Base-by-base conservation (phyloP, 2,888 invertebrate species). In the Xylota segnis region DNA sequence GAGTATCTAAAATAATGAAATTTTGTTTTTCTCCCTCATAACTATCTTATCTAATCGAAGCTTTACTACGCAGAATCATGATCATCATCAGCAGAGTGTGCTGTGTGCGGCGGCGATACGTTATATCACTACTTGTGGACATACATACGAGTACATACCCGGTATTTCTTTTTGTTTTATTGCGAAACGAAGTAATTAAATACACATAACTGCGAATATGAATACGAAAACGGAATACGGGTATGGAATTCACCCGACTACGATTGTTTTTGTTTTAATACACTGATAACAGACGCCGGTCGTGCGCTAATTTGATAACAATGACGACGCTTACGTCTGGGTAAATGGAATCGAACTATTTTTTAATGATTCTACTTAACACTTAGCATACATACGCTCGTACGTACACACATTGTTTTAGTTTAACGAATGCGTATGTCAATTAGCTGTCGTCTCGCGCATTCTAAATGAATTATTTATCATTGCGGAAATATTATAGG, bases 251-350 rank as follows among this genome's bases (percentile, higher is more conserved):
- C 34, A n/a, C 1, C 45, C 27, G 58, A n/a, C 14, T 27, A 50
- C 58, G 52, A 27, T 34, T 63, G 56, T 40, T 56, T 68, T 70
- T 59, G 23, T 66, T 78, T 43, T 52, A 74, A 32, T 43, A n/a
- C 23, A 23, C 72, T 86, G 86, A 86, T 86, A 82, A 86, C 61
- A 72, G 72, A 76, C 72, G 86, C 82, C 86, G 82, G 82, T 82
- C 72, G 86, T 82, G 76, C 66, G 76, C 86, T 86, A 86, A 86
- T 86, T 86, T 77, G 82, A 86, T 86, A 82, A 72, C 74, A 77
- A 77, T 86, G 82, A 86, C 76, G 82, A 86, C 76, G 72, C 59
- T 63, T 40, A 40, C 61, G 84, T 68, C 86, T 81, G 82, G 66
- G 71, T 72, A 68, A 77, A 86, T 81, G 50, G 71, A 82, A 50